A percentile compares a stretch with the other conserved stretches of the same genome.
Conservation (phyloP, 2,113 vertebrate species). For the Smithornis capensis region DNA sequence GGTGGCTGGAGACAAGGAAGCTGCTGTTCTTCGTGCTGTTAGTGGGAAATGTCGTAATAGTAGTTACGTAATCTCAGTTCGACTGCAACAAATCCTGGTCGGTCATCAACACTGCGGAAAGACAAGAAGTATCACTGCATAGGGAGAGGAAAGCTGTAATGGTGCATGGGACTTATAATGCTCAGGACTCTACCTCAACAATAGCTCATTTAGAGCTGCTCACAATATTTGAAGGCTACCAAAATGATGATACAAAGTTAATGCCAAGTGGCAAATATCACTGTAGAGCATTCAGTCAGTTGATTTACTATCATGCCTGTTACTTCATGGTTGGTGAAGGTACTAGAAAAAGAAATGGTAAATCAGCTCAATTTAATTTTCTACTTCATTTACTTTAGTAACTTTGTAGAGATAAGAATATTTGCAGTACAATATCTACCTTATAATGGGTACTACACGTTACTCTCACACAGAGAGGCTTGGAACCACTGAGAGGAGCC, state of each 20-base stretch:
- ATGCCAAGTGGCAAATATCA: neutral
- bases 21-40: neutral
- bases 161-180: accelerated
- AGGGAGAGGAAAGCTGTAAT: neutral
- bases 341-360: neutral
- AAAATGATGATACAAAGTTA: neutral
- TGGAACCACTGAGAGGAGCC: neutral
- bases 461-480: neutral
- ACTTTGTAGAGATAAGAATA: neutral
- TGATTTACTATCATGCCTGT: neutral
- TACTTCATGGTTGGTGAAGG: neutral
- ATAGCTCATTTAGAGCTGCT: neutral
- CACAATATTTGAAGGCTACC: neutral
- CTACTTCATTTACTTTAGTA: neutral
- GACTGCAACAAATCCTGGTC: slow-evolving; percentile 83
- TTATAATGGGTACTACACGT: neutral
- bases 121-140: neutral
- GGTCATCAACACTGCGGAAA: slow-evolving; percentile 78
- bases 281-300: neutral
- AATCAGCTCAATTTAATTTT: neutral
- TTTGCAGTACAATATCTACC: neutral
- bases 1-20: neutral
- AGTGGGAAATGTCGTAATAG: slow-evolving; percentile 92
- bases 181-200: no score
- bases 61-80: slow-evolving; percentile 88